These are phyloP conservation scores for Puntigrus tetrazona DNA, from an alignment of 2,113 vertebrate species.

Conservation along the genomic window DNA sequence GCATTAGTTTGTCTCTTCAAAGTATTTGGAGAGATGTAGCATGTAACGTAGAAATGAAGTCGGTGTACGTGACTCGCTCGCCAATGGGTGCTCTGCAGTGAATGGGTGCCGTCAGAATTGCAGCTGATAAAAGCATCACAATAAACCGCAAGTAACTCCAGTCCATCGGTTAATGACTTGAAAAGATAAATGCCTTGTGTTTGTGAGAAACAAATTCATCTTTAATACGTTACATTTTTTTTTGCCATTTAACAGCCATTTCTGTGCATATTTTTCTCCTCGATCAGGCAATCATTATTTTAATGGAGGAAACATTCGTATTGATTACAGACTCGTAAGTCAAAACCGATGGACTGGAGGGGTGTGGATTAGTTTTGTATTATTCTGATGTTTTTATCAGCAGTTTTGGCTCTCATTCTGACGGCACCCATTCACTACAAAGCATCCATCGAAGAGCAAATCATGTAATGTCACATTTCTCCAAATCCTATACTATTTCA, in stretches of 20 bases:
- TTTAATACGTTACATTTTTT: background rate
- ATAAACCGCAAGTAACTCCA: background rate
- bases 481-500: no score
- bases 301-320: background rate
- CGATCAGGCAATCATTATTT: no score
- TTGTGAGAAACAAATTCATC: background rate
- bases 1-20: background rate
- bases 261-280: background rate
- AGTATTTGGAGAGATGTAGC: background rate
- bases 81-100: background rate
- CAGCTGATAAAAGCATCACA: background rate
- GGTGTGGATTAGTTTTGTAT: no score
- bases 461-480: no score
- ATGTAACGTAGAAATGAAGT: no score
- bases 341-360: no score
- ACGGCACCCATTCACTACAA: no score
- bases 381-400: no score
- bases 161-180: background rate
- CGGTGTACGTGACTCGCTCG: background rate
- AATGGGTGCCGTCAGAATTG: background rate
- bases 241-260: background rate
- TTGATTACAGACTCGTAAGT: no score
- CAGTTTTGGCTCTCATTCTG: no score
- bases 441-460: no score
- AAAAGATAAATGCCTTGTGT: background rate